These are phyloP conservation scores for Echinarachnius parma DNA, from an alignment of 53 echinoderm and acorn worm species.

Conservation along the genomic window DNA sequence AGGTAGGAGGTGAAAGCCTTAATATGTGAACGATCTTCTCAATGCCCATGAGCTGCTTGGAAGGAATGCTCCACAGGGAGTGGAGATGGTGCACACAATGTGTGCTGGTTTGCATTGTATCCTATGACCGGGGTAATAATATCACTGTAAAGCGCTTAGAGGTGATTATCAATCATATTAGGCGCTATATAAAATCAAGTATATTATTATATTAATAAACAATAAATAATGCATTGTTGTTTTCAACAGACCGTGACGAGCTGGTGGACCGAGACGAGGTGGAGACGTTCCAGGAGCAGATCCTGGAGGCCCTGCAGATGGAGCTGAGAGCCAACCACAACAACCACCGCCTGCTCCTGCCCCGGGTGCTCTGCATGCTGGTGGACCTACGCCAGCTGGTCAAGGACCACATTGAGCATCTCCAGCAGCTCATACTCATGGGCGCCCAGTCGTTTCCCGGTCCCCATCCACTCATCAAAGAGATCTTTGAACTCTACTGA, in stretches of 20 bases:
- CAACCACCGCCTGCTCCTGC: constrained; percentile 76
- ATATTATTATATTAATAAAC: no score
- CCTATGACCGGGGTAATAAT: no score
- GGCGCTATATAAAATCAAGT: no score
- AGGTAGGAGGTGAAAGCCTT: no score
- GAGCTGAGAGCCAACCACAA: constrained; percentile 89
- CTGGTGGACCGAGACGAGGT: constrained; percentile 79
- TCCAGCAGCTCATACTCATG: constrained; percentile 89
- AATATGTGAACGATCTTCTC: no score
- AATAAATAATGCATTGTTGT: no score
- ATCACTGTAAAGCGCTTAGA: no score
- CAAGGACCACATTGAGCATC: constrained; percentile 93
- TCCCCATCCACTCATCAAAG: constrained; percentile 84
- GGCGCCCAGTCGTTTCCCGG: constrained; percentile 71
- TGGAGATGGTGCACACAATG: no score
- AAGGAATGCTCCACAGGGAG: no score
- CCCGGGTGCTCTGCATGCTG: constrained; percentile 77
- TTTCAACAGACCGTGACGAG: constrained; percentile 98
- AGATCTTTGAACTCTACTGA: constrained; percentile 77
- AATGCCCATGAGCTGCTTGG: no score
- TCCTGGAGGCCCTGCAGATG: constrained; percentile 89
- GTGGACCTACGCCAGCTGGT: constrained; percentile 93
- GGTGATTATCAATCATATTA: no score
- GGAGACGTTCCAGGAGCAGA: constrained; percentile 88
- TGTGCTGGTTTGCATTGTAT: no score